Percentiles rank a stretch among this genome's conserved stretches.
Conservation (phyloP, 2,888 invertebrate species). For the Harpalus rufipes region DNA sequence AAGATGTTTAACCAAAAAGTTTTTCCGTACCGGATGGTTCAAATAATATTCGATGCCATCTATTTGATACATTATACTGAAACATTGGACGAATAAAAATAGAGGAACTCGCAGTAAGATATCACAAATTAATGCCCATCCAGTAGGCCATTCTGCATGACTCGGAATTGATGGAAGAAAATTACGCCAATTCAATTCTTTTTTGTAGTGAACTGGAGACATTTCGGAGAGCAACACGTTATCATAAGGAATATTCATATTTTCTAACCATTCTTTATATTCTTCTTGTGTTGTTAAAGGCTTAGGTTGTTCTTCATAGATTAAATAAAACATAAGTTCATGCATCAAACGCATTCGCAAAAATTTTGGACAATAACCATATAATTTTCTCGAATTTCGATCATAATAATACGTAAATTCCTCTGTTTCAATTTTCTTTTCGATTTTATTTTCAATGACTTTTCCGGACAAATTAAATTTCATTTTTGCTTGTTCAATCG, state of each 20-base stretch:
- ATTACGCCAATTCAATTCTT: conserved; percentile 83
- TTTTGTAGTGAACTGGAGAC: conserved; percentile 77
- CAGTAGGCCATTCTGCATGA: conserved; percentile 80
- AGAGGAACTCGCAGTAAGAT: conserved; percentile 85
- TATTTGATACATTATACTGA: conserved; percentile 80
- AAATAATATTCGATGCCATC: conserved; percentile 81
- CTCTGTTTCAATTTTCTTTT: conserved; percentile 69
- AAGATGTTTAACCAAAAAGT: conserved; percentile 82
- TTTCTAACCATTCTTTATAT: conserved; percentile 71
- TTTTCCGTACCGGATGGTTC: conserved; percentile 83
- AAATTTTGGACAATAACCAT: conserved; percentile 83
- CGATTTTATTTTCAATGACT: conserved; percentile 57
- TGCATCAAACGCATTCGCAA: conserved; percentile 84
- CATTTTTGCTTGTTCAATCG: conserved; percentile 82
- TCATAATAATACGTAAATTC: conserved; percentile 66
- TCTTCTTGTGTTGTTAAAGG: conserved; percentile 72
- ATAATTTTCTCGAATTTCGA: conserved; percentile 75
- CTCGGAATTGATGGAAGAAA: conserved; percentile 84
- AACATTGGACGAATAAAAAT: conserved; percentile 83
- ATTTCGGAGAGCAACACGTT: conserved; percentile 77
- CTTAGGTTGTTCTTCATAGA: conserved; percentile 77
- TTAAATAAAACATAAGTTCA: conserved; percentile 84
- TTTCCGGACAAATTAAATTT: conserved; percentile 75
- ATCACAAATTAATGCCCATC: conserved; percentile 87
- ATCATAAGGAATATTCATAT: conserved; percentile 71